Evolutionary conservation across 1,140 invertebrate genomes (phyloP).

Genomic region (Drosophila sucinea): DNA sequence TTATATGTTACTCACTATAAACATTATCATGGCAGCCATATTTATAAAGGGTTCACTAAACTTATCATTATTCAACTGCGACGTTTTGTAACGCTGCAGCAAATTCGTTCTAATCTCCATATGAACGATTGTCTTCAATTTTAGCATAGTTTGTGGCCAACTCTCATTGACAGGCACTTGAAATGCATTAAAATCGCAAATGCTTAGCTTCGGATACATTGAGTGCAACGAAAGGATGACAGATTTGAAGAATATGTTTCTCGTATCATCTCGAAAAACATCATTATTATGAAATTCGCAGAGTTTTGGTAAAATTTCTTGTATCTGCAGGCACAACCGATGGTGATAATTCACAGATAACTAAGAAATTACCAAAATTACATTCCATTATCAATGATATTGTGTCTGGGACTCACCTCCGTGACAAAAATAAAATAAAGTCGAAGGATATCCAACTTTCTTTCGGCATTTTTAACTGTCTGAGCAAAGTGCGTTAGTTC

Average conservation of each 20-base stretch:
- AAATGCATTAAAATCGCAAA: conserved; percentile 51
- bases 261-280: conserved; percentile 43
- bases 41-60: conserved; percentile 57
- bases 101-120: conserved; percentile 61
- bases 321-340: conserved; percentile 61
- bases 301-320: conserved; percentile 62
- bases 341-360: conserved; percentile 70
- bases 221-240: conserved; percentile 49
- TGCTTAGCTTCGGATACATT: conserved; percentile 58
- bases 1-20: conserved; percentile 48
- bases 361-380: conserved; percentile 21
- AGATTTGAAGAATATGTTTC: conserved; percentile 59
- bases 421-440: conserved; percentile 48
- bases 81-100: conserved; percentile 33
- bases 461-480: conserved; percentile 15
- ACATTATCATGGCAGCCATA: conserved; percentile 64
- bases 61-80: conserved; percentile 39
- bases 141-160: conserved; percentile 61
- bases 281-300: conserved; percentile 62
- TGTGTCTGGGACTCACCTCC: conserved; percentile 31
- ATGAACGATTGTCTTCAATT: conserved; percentile 57
- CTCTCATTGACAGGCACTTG: conserved; percentile 48
- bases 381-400: not conserved
- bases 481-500: conserved; percentile 18
- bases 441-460: conserved; percentile 55